phyloP scores from a whole-genome alignment of 2,888 invertebrate genomes.

The Mythimna pallens region DNA sequence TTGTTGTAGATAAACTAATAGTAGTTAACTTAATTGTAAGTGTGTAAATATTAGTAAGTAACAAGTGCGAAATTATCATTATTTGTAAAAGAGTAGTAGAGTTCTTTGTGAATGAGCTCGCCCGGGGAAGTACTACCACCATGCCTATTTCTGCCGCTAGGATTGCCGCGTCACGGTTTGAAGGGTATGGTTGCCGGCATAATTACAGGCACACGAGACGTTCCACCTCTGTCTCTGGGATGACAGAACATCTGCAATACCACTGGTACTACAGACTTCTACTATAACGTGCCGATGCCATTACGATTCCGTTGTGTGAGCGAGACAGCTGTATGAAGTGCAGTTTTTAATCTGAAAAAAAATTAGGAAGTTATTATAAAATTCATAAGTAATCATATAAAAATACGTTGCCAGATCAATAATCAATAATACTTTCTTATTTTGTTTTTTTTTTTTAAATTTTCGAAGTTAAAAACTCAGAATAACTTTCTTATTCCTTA shows the following conservation, averaged over 20 bases:
- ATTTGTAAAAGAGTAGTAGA: background rate
- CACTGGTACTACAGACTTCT: background rate
- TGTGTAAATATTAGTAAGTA: background rate
- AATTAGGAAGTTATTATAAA: background rate
- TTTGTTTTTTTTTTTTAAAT: too few species aligned
- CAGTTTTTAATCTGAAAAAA: too few species aligned
- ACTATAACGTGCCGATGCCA: background rate
- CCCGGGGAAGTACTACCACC: background rate
- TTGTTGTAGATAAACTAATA: background rate
- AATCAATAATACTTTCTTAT: too few species aligned
- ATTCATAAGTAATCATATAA: too few species aligned
- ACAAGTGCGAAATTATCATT: background rate
- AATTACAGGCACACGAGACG: background rate
- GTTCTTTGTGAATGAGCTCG: background rate
- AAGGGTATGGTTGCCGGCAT: background rate
- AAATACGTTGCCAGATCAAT: too few species aligned
- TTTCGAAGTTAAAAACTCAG: too few species aligned
- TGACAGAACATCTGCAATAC: background rate
- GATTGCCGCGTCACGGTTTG: background rate
- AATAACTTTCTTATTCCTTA: too few species aligned
- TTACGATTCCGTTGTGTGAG: too few species aligned
- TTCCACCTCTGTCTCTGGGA: background rate
- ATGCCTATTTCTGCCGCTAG: background rate
- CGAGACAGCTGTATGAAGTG: too few species aligned
- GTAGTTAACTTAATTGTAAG: background rate